These are phyloP conservation scores for Vulpes lagopus DNA, from an alignment of 2,113 vertebrate genomes.

Conservation along the genomic window DNA sequence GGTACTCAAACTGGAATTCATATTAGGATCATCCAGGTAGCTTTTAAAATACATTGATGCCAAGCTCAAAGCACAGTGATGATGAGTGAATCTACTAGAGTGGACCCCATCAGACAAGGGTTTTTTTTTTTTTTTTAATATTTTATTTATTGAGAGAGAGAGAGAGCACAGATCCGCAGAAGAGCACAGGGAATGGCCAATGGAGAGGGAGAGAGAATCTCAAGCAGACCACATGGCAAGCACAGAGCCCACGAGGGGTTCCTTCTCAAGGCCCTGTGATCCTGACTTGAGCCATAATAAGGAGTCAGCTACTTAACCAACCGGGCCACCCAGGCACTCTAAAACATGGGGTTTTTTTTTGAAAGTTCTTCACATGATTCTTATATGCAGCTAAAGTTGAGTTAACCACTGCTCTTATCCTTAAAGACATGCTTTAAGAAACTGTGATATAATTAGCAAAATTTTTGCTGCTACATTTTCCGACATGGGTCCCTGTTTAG, in stretches of 20 bases:
- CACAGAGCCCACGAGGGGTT: not conserved
- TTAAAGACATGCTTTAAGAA: conserved; percentile 14
- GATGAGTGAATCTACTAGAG: not conserved
- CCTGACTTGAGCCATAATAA: not conserved
- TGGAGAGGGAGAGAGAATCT: not conserved
- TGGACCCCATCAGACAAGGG: not conserved
- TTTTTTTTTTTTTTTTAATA: not conserved
- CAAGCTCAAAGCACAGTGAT: not conserved
- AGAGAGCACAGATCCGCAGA: not conserved
- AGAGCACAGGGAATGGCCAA: not conserved
- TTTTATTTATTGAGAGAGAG: not conserved
- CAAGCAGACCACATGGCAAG: not conserved
- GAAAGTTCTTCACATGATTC: not conserved
- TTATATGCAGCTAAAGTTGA: not conserved
- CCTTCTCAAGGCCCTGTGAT: rapidly evolving
- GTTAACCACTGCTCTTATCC: not conserved
- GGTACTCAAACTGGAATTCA: not conserved
- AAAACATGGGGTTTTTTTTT: not conserved
- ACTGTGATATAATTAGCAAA: not conserved
- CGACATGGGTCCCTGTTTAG: not conserved
- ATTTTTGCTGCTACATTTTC: not conserved
- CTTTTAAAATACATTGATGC: not conserved
- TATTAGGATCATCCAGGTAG: not conserved
- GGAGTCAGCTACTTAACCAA: not conserved
- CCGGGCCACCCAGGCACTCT: not conserved